Evolutionary conservation across 2,888 invertebrate species (phyloP), one percentile per base, ranked within the genome.

Genomic region (Liodrosophila aerea): DNA sequence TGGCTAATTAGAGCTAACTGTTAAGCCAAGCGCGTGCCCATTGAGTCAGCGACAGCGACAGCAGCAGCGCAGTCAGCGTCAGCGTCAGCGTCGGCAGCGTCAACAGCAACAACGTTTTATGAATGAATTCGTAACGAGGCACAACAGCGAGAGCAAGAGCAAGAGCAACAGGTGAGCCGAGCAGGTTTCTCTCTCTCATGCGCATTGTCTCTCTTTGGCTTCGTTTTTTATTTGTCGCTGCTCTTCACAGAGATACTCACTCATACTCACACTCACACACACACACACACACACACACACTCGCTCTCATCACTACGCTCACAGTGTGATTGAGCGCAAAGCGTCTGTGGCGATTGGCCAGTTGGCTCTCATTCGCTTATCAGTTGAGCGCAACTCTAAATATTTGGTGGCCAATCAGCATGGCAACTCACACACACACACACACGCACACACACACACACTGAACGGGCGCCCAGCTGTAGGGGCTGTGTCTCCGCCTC

Each of bases 11-110:
- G 52, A 46, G 49, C 36, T 54, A 58, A 68, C 58, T 47, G 68
- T 64, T 64, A 44, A 46, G 11, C 12, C 30, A 40, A 68, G 40
- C 68, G 69, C 69, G 64, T 68, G 68, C 59, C 64, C 40, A 68
- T 68, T 64, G 58, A 68, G 43, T 58, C 67, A 62, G 49, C 54
- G 12, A 8, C 33, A 40, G 45, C 11, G 37, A 12, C 62, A 41
- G 47, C 51, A n/a, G 7, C 41, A 13, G 29, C 22, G 22, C 22
- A 4, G 22, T 5, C 22, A 5, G 22, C 22, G 22, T 22, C 22
- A 22, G n/a, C 36, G 18, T 45, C 31, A 12, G 61, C 54, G 39
- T 40, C 34, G 1, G 44, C n/a, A 12, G 12, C 51, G 7, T 36
- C 37, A 41, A 12, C n/a, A n/a, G 8, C 34, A 11, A 36, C 37